Evolutionary conservation across 2,888 invertebrate genomes (phyloP), one percentile per base, ranked within the genome.

Genomic region (Ophion ellenae): DNA sequence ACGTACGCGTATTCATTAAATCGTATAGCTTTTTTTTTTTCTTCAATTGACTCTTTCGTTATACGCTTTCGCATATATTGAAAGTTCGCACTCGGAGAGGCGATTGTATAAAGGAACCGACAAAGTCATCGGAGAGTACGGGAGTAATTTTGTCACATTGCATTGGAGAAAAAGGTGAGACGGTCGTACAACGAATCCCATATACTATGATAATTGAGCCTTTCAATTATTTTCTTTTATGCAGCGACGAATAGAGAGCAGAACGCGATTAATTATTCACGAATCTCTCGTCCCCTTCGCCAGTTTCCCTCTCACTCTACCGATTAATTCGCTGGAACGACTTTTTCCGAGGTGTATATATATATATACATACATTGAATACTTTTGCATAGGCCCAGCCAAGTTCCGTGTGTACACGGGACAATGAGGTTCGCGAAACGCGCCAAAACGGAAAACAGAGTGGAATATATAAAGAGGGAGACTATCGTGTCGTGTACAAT

Each of bases 381-480:
- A 7, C 45, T 64, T 66, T 64, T 67, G 73, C 57, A 59, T 81
- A 78, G 83, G 64, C 79, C 61, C 83, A 77, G 86, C 77, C 86
- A 86, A 83, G 80, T 86, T 86, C 81, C 64, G 73, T 81, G 79
- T 86, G 86, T 87, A 82, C 81, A 71, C 85, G 83, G 85, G 78
- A 87, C 79, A 87, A 84, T 76, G 84, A 79, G 83, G 76, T 81
- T 57, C 82, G 79, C 47, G 82, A 81, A 83, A 84, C 83, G 86
- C 85, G 87, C 86, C 79, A 87, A 82, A 57, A 88, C 78, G 87
- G 84, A 87, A 87, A 84, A 88, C 76, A 88, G 85, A 85, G 88
- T 85, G 81, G 88, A 86, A 87, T 88, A 87, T 87, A 85, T 87
- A 86, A 86, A 81, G 84, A 88, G 53, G 53, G 53, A 17, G 87